Base-by-base conservation (phyloP, 2,888 invertebrate species). In the Pyrrhosoma nymphula region DNA sequence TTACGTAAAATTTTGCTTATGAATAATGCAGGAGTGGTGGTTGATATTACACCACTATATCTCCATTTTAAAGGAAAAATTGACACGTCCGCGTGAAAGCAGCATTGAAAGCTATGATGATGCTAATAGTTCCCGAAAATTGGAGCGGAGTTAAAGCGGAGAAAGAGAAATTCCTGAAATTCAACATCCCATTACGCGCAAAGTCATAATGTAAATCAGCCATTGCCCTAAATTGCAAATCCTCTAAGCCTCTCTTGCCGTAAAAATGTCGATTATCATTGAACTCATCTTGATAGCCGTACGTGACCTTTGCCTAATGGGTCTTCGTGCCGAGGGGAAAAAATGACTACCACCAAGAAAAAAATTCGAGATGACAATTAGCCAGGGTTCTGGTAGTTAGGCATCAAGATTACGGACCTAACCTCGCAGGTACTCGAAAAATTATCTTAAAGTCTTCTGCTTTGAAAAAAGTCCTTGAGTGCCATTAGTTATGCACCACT, bases 181-280 rank as follows among this genome's bases (percentile, higher is more conserved):
- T 69, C 12, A 69, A 69, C 69, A 69, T 26, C n/a, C 69, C 69
- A 69, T 69, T 26, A 10, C 69, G 23, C n/a, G n/a, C 69, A 69
- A 26, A 69, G 69, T 8, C 69, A 26, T 47, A 47, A 69, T 69
- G 69, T 69, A 26, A 69, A 69, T 69, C 69, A n/a, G 69, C 0
- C 69, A 69, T 26, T 26, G 12, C 69, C 69, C n/a, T n/a, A 69
- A n/a, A 69, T 26, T 69, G 69, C 69, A n/a, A 69, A 69, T n/a
- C 10, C n/a, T 10, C 69, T 0, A 69, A n/a, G n/a, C 26, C 47
- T n/a, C 69, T 3, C 10, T n/a, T 26, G 69, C 26, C 69, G n/a
- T 69, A 69, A 69, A 69, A 69, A 69, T 69, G 69, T 69, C 69
- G 69, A 69, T 69, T 69, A 69, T 69, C 69, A 69, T 69, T n/a